Evolutionary conservation across 2,113 vertebrate genomes (phyloP).

Genomic region (Ochotona curzoniae): DNA sequence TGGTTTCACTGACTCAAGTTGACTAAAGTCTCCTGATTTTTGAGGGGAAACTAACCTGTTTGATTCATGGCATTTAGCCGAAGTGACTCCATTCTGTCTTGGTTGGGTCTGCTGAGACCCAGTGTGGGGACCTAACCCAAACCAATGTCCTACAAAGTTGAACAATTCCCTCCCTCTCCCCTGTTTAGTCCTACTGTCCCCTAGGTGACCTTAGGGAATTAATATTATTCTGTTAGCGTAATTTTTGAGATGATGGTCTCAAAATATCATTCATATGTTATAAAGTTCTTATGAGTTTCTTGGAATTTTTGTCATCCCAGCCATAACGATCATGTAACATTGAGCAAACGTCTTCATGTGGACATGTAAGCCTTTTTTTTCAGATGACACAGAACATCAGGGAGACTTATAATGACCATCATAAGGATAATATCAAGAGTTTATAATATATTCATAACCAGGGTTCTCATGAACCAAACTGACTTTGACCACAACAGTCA

Average conservation of each 20-base stretch:
- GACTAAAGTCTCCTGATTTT: background rate
- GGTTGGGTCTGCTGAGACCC: no score
- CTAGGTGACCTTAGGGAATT: no score
- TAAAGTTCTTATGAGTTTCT: no score
- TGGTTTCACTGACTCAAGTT: background rate
- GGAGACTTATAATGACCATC: no score
- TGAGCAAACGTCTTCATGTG: background rate
- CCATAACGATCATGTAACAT: background rate
- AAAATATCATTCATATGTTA: no score
- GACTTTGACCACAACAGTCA: background rate
- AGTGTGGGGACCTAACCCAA: no score
- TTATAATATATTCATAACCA: background rate
- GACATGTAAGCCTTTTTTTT: background rate
- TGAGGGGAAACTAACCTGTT: background rate
- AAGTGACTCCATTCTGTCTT: background rate
- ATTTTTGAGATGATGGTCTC: no score
- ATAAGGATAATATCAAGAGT: background rate
- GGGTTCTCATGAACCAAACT: background rate
- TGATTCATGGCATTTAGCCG: background rate
- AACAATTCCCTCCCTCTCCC: background rate
- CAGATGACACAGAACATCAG: background rate
- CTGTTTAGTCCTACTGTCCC: no score
- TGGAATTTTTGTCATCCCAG: no score
- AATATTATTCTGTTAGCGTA: no score
- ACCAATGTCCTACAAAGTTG: no score